phyloP scores from a whole-genome alignment of 2,888 invertebrate species.

The Corythucha ciliata region DNA sequence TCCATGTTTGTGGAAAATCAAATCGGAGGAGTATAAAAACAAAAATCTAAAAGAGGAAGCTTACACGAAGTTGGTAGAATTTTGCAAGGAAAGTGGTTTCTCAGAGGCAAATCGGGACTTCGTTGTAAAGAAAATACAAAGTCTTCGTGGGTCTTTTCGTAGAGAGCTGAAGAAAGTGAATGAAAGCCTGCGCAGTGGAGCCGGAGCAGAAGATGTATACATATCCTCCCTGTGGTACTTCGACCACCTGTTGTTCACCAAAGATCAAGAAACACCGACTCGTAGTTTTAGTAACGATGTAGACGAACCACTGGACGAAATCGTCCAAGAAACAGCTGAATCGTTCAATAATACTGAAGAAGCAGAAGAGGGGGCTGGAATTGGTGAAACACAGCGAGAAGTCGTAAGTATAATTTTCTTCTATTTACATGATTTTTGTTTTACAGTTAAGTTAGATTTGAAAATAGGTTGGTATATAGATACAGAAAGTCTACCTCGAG shows the following conservation, averaged over 20 bases:
- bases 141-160: conserved; percentile 12
- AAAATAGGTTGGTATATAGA: too few relatives aligned
- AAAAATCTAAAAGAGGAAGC: conserved; percentile 19
- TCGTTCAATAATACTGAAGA: too few relatives aligned
- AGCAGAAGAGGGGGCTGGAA: too few relatives aligned
- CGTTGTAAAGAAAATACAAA: conserved; percentile 15
- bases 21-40: conserved; percentile 9
- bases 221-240: conserved; percentile 17
- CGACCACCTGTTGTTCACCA: conserved; percentile 16
- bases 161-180: conserved; percentile 14
- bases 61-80: conserved; percentile 6
- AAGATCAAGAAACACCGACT: conserved; percentile 11
- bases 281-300: conserved; percentile 5
- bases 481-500: too few relatives aligned
- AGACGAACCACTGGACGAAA: conserved; percentile 3
- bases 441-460: too few relatives aligned
- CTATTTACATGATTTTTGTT: too few relatives aligned
- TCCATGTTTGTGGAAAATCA: conserved; percentile 1
- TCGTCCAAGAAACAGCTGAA: conserved; percentile 1
- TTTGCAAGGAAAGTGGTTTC: conserved; percentile 13
- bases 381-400: too few relatives aligned
- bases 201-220: conserved; percentile 22
- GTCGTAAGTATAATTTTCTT: too few relatives aligned
- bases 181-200: conserved; percentile 6
- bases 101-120: conserved; percentile 6